phyloP scores from a whole-genome alignment of 92 coral and sea anemone species.

The Parazoanthus swiftii region DNA sequence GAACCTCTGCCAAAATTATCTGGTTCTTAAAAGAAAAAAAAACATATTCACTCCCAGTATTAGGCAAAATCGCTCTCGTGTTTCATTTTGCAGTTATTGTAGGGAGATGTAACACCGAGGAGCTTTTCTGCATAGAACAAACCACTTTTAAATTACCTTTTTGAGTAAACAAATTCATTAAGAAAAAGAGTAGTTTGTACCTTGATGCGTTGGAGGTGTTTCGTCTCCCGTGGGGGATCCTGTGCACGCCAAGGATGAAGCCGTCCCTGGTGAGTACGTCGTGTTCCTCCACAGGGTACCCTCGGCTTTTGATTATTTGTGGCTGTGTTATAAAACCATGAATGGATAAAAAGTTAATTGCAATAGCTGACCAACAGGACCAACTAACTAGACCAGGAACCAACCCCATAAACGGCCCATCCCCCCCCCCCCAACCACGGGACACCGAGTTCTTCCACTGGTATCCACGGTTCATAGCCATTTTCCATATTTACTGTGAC shows the following conservation, averaged over 20 bases:
- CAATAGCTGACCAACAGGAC: background rate
- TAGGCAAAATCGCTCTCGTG: too few species aligned
- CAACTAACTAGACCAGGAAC: background rate
- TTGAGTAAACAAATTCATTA: background rate
- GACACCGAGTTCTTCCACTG: background rate
- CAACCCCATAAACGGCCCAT: background rate
- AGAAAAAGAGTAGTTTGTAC: background rate
- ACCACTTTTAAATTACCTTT: background rate
- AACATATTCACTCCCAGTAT: too few species aligned
- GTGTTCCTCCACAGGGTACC: constrained; percentile 74
- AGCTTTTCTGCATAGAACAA: too few species aligned
- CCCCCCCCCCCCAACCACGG: background rate
- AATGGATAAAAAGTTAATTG: background rate
- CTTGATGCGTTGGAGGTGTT: background rate
- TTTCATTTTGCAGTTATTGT: too few species aligned
- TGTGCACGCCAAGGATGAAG: constrained; percentile 60
- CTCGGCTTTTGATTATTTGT: constrained; percentile 69
- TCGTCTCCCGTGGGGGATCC: constrained; percentile 58
- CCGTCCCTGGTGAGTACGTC: constrained; percentile 59
- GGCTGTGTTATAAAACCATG: constrained; percentile 38
- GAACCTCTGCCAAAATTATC: too few species aligned
- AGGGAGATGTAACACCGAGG: too few species aligned
- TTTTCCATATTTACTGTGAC: too few species aligned
- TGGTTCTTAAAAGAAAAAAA: too few species aligned
- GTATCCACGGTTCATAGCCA: background rate